These are phyloP conservation scores for Australoheros facetus DNA, from an alignment of 2,797 vertebrate species.

Conservation along the genomic window DNA sequence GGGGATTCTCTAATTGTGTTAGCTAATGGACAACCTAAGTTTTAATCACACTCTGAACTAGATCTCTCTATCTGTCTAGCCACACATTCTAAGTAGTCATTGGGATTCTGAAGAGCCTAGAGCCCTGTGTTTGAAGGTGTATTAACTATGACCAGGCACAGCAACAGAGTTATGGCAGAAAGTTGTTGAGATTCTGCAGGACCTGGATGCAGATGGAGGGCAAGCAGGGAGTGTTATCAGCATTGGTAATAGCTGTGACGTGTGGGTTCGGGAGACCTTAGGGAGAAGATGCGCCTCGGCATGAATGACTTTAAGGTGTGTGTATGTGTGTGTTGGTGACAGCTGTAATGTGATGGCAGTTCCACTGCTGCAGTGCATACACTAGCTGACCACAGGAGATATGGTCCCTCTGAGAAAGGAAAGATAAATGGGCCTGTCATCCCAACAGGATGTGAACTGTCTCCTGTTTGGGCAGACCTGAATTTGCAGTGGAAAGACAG, in stretches of 20 bases:
- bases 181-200: constrained; percentile 47
- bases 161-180: constrained; percentile 49
- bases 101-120: constrained; percentile 56
- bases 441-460: constrained; percentile 72
- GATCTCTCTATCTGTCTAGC: constrained; percentile 70
- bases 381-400: constrained; percentile 75
- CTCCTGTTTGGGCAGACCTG: constrained; percentile 56
- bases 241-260: constrained; percentile 70
- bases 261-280: constrained; percentile 55
- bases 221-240: constrained; percentile 64
- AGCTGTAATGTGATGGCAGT: constrained; percentile 64
- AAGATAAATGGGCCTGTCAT: constrained; percentile 83
- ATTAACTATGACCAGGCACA: constrained; percentile 46
- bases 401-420: constrained; percentile 64
- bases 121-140: constrained; percentile 52
- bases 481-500: constrained; percentile 47
- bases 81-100: constrained; percentile 52
- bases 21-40: constrained; percentile 64
- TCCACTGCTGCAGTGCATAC: constrained; percentile 37
- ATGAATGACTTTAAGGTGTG: constrained; percentile 39
- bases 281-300: constrained; percentile 36
- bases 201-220: constrained; percentile 58
- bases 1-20: constrained; percentile 64
- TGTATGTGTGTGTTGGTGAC: constrained; percentile 27
- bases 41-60: constrained; percentile 74